Conservation (phyloP, 1,140 invertebrate genomes). For the Drosophila fuyamai region DNA sequence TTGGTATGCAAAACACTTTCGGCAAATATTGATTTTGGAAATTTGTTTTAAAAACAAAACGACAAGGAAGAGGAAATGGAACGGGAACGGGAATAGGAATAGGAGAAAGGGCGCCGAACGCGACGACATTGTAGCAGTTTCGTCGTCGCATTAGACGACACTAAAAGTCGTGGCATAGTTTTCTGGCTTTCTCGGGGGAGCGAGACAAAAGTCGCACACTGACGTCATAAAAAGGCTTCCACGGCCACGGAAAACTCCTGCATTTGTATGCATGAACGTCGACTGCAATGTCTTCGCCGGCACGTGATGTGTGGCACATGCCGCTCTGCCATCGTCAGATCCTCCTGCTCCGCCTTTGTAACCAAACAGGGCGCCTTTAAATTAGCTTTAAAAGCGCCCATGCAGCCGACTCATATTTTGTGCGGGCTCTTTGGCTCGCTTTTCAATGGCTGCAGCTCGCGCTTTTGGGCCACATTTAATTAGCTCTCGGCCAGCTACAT, state of each 20-base stretch:
- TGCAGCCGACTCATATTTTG: constrained; percentile 42
- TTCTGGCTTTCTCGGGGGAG: constrained; percentile 22
- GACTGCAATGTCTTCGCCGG: constrained; percentile 74
- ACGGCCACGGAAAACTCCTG: constrained; percentile 31
- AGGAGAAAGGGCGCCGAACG: constrained; percentile 18
- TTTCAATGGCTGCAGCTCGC: constrained; percentile 63
- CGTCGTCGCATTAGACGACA: constrained; percentile 58
- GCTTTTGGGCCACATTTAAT: constrained; percentile 69
- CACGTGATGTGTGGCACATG: constrained; percentile 81
- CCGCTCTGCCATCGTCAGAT: constrained; percentile 9
- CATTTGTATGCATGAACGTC: constrained; percentile 75
- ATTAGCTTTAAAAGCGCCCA: constrained; percentile 69
- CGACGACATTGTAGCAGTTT: constrained; percentile 68
- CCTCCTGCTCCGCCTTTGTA: neutral
- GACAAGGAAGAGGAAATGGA: constrained; percentile 24
- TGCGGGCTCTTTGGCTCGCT: constrained; percentile 28
- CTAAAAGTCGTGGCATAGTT: constrained; percentile 71
- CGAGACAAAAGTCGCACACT: constrained; percentile 61
- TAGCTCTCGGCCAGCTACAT: constrained; percentile 48
- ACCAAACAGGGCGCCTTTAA: constrained; percentile 48
- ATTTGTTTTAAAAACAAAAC: constrained; percentile 73
- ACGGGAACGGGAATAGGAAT: constrained; percentile 5
- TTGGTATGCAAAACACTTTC: constrained; percentile 83
- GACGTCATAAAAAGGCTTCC: constrained; percentile 73
- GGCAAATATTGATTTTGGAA: constrained; percentile 83